Evolutionary conservation across 1,140 invertebrate species (phyloP), one percentile per base, ranked within the genome.

Genomic region (Drosophila varians): DNA sequence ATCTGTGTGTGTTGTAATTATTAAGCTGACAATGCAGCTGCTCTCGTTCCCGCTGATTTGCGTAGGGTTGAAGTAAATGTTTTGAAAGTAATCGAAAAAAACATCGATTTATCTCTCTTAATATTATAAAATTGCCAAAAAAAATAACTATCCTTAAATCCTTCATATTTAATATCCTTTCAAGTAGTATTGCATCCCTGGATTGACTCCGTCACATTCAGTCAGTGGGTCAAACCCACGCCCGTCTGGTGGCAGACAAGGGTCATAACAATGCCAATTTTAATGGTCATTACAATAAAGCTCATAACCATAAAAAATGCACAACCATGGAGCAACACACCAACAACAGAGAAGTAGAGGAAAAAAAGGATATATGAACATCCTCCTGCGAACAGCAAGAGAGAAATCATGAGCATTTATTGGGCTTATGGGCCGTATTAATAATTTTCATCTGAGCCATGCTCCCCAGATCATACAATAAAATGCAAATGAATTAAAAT

Each of bases 211-310:
- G 60, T 75, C 65, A 68, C 47, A 14, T 38, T 38, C 36, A 16
- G 12, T 74, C 51, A 47, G 61, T 68, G 62, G 74, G 78, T 77
- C 78, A 74, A 74, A 58, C 61, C 61, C 53, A 45, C 16, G 6
- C 21, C 26, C 19, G 31, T 11, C 56, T 31, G 25, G 26, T 36
- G 54, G 46, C 72, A 40, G 55, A 64, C 58, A 64, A 47, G 65
- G 60, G 53, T 62, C 74, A 77, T 88, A 87, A 87, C 82, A 82
- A 88, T 75, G 83, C 83, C 83, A 88, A 87, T 87, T 87, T 84
- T 87, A 88, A 87, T 82, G 83, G 74, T 74, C 77, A 80, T 87
- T 87, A 77, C 82, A 82, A 82, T 68, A 71, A 45, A 70, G 69
- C 58, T 55, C 74, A 87, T 88, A 77, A 75, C 74, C 69, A 87